These are phyloP conservation scores for Octodon degus DNA, from an alignment of 2,113 vertebrate genomes.

Conservation along the genomic window DNA sequence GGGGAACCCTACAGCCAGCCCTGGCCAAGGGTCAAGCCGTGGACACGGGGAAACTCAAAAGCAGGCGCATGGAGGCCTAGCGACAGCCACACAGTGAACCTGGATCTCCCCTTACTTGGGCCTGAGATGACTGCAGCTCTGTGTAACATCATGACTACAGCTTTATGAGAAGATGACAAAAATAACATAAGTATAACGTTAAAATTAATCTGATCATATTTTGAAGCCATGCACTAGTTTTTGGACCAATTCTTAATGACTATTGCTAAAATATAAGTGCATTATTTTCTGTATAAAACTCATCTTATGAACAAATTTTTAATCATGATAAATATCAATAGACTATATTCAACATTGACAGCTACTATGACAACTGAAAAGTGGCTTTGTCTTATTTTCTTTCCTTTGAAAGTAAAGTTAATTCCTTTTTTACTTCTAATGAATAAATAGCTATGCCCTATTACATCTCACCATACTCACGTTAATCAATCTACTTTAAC, in stretches of 20 bases:
- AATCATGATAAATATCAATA: constrained; percentile 49
- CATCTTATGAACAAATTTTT: constrained; percentile 47
- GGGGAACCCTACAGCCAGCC: not conserved
- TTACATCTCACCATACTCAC: not conserved
- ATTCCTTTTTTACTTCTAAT: not conserved
- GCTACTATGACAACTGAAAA: not conserved
- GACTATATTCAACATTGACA: constrained; percentile 13
- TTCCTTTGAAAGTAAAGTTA: constrained; percentile 1
- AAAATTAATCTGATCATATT: constrained; percentile 43
- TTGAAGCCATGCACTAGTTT: constrained; percentile 27
- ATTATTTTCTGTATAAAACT: constrained; percentile 7
- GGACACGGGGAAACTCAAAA: not conserved
- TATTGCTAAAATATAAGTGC: not conserved
- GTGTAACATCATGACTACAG: not conserved
- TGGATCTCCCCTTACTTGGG: not conserved
- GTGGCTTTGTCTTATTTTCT: not conserved
- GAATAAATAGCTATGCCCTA: not conserved
- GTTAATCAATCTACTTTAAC: not conserved
- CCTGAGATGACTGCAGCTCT: not conserved
- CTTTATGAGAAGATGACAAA: not conserved
- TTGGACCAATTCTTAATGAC: constrained; percentile 22
- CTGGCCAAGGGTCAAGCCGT: not conserved
- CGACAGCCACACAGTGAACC: not conserved
- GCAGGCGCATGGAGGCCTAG: not conserved
- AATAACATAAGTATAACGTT: not conserved